A percentile compares a stretch with the other conserved stretches of the same genome.
These are phyloP conservation scores for Drosophila paulistorum DNA, from an alignment of 1,140 invertebrate species.

Conservation along the genomic window DNA sequence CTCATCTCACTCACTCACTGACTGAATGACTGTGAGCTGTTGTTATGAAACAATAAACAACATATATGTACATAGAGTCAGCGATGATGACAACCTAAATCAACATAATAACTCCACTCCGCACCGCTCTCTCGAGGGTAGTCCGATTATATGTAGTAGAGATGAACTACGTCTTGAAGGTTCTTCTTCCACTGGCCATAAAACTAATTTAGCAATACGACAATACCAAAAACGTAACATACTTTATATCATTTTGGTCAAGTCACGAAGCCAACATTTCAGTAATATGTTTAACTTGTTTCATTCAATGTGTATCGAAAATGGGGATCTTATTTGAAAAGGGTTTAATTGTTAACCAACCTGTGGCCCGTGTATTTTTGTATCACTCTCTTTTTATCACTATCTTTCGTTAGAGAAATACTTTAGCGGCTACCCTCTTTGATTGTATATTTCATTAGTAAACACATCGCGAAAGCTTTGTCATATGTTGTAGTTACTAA, in stretches of 20 bases:
- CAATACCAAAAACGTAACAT: neutral
- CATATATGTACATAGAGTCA: conserved; percentile 26
- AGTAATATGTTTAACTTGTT: conserved; percentile 3
- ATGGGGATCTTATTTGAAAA: too few relatives aligned
- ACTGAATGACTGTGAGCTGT: conserved; percentile 45
- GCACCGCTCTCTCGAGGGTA: conserved; percentile 8
- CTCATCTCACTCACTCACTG: conserved; percentile 4
- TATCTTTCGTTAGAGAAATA: neutral
- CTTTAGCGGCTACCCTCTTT: neutral
- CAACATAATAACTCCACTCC: conserved; percentile 27
- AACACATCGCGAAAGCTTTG: conserved; percentile 62
- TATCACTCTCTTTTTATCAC: too few relatives aligned
- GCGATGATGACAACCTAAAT: conserved; percentile 56
- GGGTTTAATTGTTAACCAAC: too few relatives aligned
- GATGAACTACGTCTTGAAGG: neutral
- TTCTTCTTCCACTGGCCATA: conserved; percentile 1
- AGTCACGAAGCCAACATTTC: conserved; percentile 1
- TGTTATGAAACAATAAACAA: conserved; percentile 80
- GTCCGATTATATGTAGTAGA: neutral
- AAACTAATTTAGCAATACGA: neutral
- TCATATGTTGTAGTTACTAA: conserved; percentile 70
- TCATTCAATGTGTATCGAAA: neutral
- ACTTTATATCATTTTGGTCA: neutral
- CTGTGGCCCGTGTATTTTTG: too few relatives aligned
- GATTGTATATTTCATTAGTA: conserved; percentile 72